phyloP scores from a whole-genome alignment of 2,113 vertebrate genomes.

The Dipodomys merriami region DNA sequence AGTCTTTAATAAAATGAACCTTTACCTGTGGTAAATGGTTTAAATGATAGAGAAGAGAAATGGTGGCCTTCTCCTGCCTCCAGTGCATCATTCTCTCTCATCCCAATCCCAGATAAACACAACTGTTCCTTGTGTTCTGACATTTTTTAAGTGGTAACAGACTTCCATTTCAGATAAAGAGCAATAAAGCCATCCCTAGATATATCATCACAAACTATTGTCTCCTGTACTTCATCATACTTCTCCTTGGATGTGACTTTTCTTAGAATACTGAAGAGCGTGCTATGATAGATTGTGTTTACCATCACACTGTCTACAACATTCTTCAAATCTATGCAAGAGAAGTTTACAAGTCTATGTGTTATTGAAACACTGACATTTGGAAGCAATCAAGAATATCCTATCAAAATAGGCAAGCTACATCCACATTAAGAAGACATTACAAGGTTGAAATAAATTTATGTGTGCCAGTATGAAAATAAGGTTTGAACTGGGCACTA shows the following conservation, averaged over 20 bases:
- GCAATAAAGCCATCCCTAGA: not conserved
- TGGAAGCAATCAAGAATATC: not conserved
- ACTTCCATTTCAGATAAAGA: not conserved
- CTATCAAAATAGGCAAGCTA: not conserved
- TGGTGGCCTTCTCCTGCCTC: not conserved
- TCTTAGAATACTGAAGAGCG: not conserved
- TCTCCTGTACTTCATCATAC: not conserved
- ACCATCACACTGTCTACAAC: not conserved
- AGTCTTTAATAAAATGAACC: constrained; percentile 29
- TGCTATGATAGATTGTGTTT: not conserved
- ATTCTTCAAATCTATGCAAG: not conserved
- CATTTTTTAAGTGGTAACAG: not conserved
- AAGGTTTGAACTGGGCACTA: no score
- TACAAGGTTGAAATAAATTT: constrained; percentile 14
- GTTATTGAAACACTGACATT: not conserved
- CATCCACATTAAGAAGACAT: not conserved
- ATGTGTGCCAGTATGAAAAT: not conserved
- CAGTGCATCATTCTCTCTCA: not conserved
- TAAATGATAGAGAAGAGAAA: not conserved
- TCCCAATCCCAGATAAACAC: not conserved
- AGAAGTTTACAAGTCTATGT: not conserved
- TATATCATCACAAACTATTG: not conserved
- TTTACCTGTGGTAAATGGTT: not conserved
- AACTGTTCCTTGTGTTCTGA: not conserved
- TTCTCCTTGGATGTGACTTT: constrained; percentile 33